phyloP scores from a whole-genome alignment of 2,888 invertebrate species.

The Mesoligia furuncula region DNA sequence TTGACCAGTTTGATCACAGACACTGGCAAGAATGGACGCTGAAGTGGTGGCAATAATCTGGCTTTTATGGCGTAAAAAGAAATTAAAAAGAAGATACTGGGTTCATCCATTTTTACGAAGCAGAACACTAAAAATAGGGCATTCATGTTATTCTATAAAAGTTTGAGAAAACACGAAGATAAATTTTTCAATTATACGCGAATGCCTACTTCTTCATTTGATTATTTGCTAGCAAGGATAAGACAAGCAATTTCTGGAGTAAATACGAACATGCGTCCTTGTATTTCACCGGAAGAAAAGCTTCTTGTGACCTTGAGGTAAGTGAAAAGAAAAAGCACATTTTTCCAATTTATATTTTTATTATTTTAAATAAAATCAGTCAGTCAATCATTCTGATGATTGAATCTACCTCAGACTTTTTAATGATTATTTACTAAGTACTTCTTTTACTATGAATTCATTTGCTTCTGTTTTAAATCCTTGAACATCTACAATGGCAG shows the following conservation, averaged over 20 bases:
- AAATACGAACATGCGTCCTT: conserved; percentile 20
- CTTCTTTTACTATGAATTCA: no score
- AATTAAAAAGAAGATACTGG: background rate
- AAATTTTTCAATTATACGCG: conserved; percentile 19
- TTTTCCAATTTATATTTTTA: no score
- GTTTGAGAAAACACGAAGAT: conserved; percentile 20
- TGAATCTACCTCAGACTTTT: no score
- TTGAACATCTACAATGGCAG: no score
- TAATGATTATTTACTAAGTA: no score
- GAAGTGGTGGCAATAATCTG: conserved; percentile 3
- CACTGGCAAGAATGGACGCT: conserved; percentile 30
- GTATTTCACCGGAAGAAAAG: conserved; percentile 24
- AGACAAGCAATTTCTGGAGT: conserved; percentile 13
- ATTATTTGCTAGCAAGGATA: conserved; percentile 15
- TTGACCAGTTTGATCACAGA: conserved; percentile 23
- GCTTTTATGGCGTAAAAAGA: conserved; percentile 1
- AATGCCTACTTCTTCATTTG: conserved; percentile 28
- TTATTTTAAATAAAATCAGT: no score
- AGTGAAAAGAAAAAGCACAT: no score
- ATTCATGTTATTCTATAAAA: conserved; percentile 14
- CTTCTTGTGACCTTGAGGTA: no score
- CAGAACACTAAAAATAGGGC: conserved; percentile 11
- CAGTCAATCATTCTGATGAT: no score
- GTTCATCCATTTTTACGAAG: conserved; percentile 13
- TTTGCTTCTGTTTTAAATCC: no score